Evolutionary conservation across 1,140 invertebrate species (phyloP), one percentile per base, ranked within the genome.

Genomic region (Solen grandis): DNA sequence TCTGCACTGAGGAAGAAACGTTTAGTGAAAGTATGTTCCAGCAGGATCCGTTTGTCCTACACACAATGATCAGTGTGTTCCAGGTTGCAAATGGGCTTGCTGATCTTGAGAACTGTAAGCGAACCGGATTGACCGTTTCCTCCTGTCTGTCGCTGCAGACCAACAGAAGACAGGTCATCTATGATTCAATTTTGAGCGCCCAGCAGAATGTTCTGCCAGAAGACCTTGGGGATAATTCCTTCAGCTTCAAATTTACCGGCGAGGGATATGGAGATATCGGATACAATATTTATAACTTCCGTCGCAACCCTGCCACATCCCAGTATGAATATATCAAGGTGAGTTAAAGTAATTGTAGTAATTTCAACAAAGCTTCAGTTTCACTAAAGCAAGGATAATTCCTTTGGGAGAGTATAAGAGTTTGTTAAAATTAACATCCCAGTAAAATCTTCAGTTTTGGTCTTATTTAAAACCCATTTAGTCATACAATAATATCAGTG

Each of bases 11-110:
- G 66, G 54, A 87, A 55, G 88, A 92, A 81, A 60, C 57, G 54
- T 90, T 88, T 72, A 89, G 79, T 13, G 87, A 82, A 70, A 86
- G 46, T 68, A 89, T 85, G 88, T 87, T 89, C 10, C 66, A 72
- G 31, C 85, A 88, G 33, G 91, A 92, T 77, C 89, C 91, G 29
- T 90, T 86, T 70, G 87, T 92, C 10, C 90, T 92, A 35, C 92
- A 93, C 65, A 92, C 92, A 1, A 91, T 93, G 29, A 86, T 92
- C 14, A 87, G 90, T 14, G 89, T 92, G 1, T 90, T 90, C 69
- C 89, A 92, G 46, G 86, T 93, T n/a, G 91, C 92, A 4, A 84
- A 90, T 59, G 92, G 92, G 5, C 74, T 93, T 2, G 89, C 89
- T 65, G 84, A 82, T 25, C 89, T 92, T 50, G 85, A 88, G 14